phyloP scores from a whole-genome alignment of 2,888 invertebrate genomes.

The Frankliniella intonsa region DNA sequence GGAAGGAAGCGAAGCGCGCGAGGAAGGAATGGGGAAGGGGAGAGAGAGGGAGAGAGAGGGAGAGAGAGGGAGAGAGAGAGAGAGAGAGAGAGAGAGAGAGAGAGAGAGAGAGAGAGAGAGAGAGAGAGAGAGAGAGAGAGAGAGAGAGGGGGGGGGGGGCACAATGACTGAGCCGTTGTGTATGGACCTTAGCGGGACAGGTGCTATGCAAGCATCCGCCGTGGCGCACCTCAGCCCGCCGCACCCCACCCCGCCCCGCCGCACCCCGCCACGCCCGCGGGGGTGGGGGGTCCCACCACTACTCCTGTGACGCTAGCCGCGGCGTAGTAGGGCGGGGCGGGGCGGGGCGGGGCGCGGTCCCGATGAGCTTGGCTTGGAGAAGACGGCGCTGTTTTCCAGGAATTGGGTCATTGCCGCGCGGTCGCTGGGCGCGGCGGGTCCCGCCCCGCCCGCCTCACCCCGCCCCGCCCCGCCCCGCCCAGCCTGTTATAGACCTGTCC shows the following conservation, averaged over 20 bases:
- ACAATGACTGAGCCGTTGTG: not conserved
- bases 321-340: not conserved
- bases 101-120: no score
- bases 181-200: not conserved
- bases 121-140: no score
- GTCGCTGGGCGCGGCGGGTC: not conserved
- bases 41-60: no score
- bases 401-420: not conserved
- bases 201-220: not conserved
- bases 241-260: not conserved
- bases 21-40: not conserved
- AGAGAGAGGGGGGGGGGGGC: not conserved
- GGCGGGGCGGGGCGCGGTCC: not conserved
- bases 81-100: no score
- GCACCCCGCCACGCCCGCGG: no score
- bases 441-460: no score
- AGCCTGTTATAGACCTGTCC: no score
- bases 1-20: not conserved
- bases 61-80: no score
- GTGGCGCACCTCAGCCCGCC: not conserved
- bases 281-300: no score
- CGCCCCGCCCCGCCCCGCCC: no score
- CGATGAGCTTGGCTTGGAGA: not conserved
- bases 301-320: not conserved
- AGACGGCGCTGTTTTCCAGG: not conserved